Evolutionary conservation across 2,888 invertebrate species (phyloP), one percentile per base, ranked within the genome.

Genomic region (Agriopis marginaria): DNA sequence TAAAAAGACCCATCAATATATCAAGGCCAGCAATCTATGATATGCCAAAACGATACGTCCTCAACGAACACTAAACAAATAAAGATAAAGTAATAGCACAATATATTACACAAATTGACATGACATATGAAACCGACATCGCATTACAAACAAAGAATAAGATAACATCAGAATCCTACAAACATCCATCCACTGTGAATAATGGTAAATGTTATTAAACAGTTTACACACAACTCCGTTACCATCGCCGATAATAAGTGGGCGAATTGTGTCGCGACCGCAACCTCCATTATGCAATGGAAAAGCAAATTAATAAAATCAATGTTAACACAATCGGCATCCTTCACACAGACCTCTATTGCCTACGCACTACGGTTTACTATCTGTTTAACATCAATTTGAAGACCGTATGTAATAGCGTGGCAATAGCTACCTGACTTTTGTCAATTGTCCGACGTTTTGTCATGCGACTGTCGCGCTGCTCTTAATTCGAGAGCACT

Each of bases 361-460:
- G 71, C 81, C 70, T 82, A 81, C 79, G 80, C 75, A 77, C 67
- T 83, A 86, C 82, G 81, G 88, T 85, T 86, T 83, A 86, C 84
- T 82, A 79, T 86, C 68, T 77, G 73, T 77, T 90, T 89, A 88
- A 82, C 88, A 80, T 86, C 81, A 87, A 88, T 91, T 91, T 88
- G 81, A 79, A 78, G 79, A 80, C 79, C 78, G 81, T 80, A 83
- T 75, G 83, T 79, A 70, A 75, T 79, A 62, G 54, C 63, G 42
- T 47, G 45, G 69, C 68, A 50, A 64, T 68, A 79, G 86, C 87
- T 86, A 85, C 87, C 86, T 86, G 85, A 86, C 79, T 89, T 87
- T 86, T 88, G 89, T 86, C 90, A 89, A 89, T 90, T 86, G 87
- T 82, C 82, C 82, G 82, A 84, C 83, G 84, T 85, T 83, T 82